phyloP scores from a whole-genome alignment of 1,140 invertebrate species.

The Hyphantria cunea region DNA sequence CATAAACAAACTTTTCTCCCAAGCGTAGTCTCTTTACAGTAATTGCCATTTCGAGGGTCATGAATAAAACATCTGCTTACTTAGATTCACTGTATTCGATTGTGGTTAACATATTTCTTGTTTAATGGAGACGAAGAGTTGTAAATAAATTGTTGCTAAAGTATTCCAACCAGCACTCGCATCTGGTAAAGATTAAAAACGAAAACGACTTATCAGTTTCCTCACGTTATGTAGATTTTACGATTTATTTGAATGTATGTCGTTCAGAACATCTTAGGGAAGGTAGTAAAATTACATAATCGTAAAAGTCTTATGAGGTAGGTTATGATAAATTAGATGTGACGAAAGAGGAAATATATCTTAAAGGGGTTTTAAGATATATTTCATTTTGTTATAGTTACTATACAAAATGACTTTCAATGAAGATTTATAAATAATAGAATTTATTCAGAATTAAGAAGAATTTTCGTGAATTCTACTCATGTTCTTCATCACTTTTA shows the following conservation, averaged over 20 bases:
- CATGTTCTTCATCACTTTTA: no score
- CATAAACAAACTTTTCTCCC: slow-evolving; percentile 35
- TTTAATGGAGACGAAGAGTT: slow-evolving; percentile 36
- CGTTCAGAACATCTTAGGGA: neutral
- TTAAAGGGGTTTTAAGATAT: no score
- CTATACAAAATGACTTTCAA: no score
- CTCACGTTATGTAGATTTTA: slow-evolving; percentile 17
- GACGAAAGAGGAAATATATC: no score
- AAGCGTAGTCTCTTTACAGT: slow-evolving; percentile 47
- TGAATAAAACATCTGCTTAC: slow-evolving; percentile 60
- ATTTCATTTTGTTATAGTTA: no score
- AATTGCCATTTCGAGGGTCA: slow-evolving; percentile 50
- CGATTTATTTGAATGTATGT: slow-evolving; percentile 19
- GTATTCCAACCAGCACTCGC: slow-evolving; percentile 19
- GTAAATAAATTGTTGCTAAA: slow-evolving; percentile 31
- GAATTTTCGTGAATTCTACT: no score
- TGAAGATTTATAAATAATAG: no score
- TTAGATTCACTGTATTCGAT: slow-evolving; percentile 46
- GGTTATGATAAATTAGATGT: no score
- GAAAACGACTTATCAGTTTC: slow-evolving; percentile 17
- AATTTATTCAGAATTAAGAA: no score
- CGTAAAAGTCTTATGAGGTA: neutral
- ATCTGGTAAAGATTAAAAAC: slow-evolving; percentile 22
- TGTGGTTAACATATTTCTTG: slow-evolving; percentile 42
- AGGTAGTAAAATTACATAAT: neutral